Base-by-base conservation (phyloP, 2,888 invertebrate species). In the Pharmacophagus antenor region DNA sequence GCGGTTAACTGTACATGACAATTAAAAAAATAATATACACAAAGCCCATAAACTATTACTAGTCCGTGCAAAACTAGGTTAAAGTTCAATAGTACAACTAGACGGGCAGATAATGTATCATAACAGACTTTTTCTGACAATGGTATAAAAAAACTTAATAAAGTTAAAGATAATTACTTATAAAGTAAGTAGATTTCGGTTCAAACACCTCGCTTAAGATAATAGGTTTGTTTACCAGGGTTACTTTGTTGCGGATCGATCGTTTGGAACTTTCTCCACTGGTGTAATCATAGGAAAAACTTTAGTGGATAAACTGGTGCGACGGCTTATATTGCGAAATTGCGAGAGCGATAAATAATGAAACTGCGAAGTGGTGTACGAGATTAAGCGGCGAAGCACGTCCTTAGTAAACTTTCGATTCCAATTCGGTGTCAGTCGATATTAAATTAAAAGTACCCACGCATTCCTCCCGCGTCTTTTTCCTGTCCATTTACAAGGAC, bases 401-500 rank as follows among this genome's bases (percentile, higher is more conserved):
- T 88, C 77, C 76, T 76, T 76, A 72, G 77, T 73, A 79, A 87
- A 88, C 86, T 85, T 89, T 88, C 88, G 84, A 88, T 90, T 88
- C 85, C 84, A 85, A 86, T 89, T 87, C 85, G 86, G 80, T 89
- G 89, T 89, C 88, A 86, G 87, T 83, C 86, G 82, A 88, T 89
- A 89, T 89, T 89, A 89, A 90, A 89, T 90, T 89, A 89, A 89
- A 89, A 88, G 85, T 79, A 85, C 88, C 89, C 88, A 88, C 87
- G 86, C 86, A 88, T 88, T 89, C 88, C 83, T 80, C 72, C 69
- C 88, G 85, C 85, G 86, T 86, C 88, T 89, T 89, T 89, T 90
- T 89, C 90, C 88, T 90, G 90, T 89, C 90, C 90, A 90, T 90
- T 90, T 89, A 85, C 86, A 83, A 87, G 86, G 87, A 80, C 87